These are phyloP conservation scores for Anarrhichthys ocellatus DNA, from an alignment of 2,113 vertebrate genomes.

Conservation along the genomic window DNA sequence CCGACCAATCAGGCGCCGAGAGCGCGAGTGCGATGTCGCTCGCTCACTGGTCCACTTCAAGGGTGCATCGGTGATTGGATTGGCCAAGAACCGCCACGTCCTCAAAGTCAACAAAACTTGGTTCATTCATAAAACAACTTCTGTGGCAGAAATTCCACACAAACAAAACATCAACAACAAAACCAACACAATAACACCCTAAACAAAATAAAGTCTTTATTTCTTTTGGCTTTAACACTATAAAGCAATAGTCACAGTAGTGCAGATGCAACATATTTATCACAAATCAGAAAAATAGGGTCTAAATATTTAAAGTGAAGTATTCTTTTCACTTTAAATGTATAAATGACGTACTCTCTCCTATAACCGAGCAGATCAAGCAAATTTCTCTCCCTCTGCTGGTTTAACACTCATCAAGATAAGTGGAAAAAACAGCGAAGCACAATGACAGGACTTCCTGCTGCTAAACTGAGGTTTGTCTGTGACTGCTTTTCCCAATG, in stretches of 20 bases:
- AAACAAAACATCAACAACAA: neutral
- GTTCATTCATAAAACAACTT: slow-evolving; percentile 64
- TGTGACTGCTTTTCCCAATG: neutral
- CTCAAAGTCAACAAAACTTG: slow-evolving; percentile 71
- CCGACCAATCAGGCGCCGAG: slow-evolving; percentile 48
- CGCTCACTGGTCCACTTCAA: slow-evolving; percentile 79
- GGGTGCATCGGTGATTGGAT: slow-evolving; percentile 73
- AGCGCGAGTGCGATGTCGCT: slow-evolving; percentile 66
- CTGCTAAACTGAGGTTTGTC: neutral
- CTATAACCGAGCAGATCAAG: neutral
- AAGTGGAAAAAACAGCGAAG: neutral
- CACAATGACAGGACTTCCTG: slow-evolving; percentile 25
- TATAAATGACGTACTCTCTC: neutral
- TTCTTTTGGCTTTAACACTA: neutral
- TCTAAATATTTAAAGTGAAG: neutral
- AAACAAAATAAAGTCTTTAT: neutral
- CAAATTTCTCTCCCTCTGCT: neutral
- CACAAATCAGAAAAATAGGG: slow-evolving; percentile 3
- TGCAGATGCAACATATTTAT: neutral
- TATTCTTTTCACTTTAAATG: neutral
- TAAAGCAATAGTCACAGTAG: too few species aligned
- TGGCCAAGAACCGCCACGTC: slow-evolving; percentile 86
- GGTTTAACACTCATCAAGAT: neutral
- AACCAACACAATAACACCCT: neutral
- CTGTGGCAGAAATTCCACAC: neutral